A percentile compares a stretch with the other conserved stretches of the same genome.
These are phyloP conservation scores for Fistularia commersonii DNA, from an alignment of 2,797 vertebrate genomes.

Conservation along the genomic window DNA sequence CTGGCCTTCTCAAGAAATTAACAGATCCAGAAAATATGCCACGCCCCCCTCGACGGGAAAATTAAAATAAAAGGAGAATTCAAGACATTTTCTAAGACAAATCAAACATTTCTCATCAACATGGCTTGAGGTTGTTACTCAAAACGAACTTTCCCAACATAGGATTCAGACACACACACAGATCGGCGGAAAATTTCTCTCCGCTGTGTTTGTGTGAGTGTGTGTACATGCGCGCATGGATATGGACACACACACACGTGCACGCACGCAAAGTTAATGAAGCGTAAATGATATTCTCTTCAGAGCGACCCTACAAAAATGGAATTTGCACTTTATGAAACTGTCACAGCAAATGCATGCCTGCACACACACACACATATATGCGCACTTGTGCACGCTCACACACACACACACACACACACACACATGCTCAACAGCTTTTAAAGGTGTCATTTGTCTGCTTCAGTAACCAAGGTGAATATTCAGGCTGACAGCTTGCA, in stretches of 20 bases:
- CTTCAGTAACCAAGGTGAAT: slow-evolving; percentile 54
- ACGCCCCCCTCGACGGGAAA: too few relatives aligned
- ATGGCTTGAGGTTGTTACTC: too few relatives aligned
- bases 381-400: slow-evolving; percentile 1
- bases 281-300: slow-evolving; percentile 55
- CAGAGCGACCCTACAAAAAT: slow-evolving; percentile 47
- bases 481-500: slow-evolving; percentile 51
- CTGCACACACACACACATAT: slow-evolving; percentile 6
- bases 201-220: too few relatives aligned
- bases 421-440: slow-evolving; percentile 34
- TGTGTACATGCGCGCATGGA: too few relatives aligned
- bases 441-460: slow-evolving; percentile 56
- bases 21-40: too few relatives aligned
- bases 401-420: slow-evolving; percentile 20
- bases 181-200: background rate
- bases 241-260: slow-evolving; percentile 7
- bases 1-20: too few relatives aligned
- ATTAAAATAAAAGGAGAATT: too few relatives aligned
- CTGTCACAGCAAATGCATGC: slow-evolving; percentile 1
- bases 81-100: slow-evolving; percentile 1
- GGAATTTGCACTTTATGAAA: slow-evolving; percentile 63
- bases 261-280: slow-evolving; percentile 36
- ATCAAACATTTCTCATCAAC: background rate
- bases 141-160: background rate
- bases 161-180: slow-evolving; percentile 6